Percentiles rank a stretch among this genome's conserved stretches.
Evolutionary conservation across 2,113 vertebrate genomes (phyloP).

Genomic region (Clarias gariepinus): DNA sequence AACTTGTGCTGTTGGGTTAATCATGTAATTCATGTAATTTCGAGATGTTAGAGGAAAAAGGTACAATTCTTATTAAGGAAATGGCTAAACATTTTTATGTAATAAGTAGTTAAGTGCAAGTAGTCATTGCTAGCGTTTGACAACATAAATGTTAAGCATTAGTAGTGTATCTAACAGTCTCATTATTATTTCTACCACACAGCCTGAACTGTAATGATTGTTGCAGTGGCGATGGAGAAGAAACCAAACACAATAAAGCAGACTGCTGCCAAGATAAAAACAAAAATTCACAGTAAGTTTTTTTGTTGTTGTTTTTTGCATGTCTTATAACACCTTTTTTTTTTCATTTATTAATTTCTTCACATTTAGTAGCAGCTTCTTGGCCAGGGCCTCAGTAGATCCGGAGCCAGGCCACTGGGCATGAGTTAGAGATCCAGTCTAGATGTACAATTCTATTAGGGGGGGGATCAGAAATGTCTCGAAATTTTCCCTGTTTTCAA

Average conservation of each 20-base stretch:
- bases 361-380: background rate
- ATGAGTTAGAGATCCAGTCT: background rate
- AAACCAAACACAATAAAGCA: slow-evolving; percentile 46
- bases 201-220: slow-evolving; percentile 19
- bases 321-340: background rate
- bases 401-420: background rate
- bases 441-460: background rate
- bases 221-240: slow-evolving; percentile 28
- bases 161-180: background rate
- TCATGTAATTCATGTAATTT: background rate
- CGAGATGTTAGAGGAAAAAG: background rate
- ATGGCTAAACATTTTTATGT: too few relatives aligned
- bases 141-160: background rate
- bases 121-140: background rate
- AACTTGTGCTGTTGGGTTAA: background rate
- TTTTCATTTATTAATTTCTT: background rate
- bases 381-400: background rate
- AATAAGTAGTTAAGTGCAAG: background rate
- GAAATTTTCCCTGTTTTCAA: too few relatives aligned
- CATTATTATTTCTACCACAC: background rate
- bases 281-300: slow-evolving; percentile 51
- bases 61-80: background rate
- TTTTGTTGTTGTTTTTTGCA: background rate
- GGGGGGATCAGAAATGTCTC: too few relatives aligned
- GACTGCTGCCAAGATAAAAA: slow-evolving; percentile 52